phyloP scores from a whole-genome alignment of 2,888 invertebrate genomes.

The Onchidella celtica region DNA sequence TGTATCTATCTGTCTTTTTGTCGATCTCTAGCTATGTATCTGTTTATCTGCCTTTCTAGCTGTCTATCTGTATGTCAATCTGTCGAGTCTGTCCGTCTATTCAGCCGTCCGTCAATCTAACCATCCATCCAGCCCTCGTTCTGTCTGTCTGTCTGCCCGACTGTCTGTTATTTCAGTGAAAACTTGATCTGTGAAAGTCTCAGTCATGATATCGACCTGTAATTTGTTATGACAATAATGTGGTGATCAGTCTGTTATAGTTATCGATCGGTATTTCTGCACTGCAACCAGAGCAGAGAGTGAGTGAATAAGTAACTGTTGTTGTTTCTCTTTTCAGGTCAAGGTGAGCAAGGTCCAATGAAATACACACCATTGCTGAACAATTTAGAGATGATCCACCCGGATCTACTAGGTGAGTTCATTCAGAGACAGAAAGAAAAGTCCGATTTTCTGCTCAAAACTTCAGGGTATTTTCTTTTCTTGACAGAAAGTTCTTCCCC shows the following conservation, averaged over 20 bases:
- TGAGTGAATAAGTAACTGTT: too few relatives aligned
- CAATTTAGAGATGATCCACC: conserved; percentile 68
- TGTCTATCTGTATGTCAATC: not conserved
- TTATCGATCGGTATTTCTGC: too few relatives aligned
- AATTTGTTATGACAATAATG: too few relatives aligned
- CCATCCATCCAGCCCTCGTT: not conserved
- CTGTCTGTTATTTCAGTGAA: not conserved
- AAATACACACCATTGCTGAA: conserved; percentile 67
- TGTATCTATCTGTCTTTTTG: not conserved
- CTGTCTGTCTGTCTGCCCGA: not conserved
- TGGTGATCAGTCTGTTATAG: too few relatives aligned
- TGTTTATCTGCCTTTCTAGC: not conserved
- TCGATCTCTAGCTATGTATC: not conserved
- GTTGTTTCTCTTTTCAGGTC: conserved; percentile 43
- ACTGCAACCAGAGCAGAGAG: too few relatives aligned
- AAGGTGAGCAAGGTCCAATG: conserved; percentile 51
- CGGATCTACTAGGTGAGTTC: conserved; percentile 58
- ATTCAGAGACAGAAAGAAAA: not conserved
- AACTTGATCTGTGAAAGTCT: too few relatives aligned
- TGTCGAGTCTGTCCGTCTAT: not conserved
- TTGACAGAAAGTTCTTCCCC: too few relatives aligned
- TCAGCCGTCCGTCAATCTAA: not conserved
- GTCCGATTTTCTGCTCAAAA: too few relatives aligned
- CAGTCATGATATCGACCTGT: too few relatives aligned
- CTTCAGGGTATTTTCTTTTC: too few relatives aligned